These are phyloP conservation scores for Limnothrissa miodon DNA, from an alignment of 2,113 vertebrate genomes.

Conservation along the genomic window DNA sequence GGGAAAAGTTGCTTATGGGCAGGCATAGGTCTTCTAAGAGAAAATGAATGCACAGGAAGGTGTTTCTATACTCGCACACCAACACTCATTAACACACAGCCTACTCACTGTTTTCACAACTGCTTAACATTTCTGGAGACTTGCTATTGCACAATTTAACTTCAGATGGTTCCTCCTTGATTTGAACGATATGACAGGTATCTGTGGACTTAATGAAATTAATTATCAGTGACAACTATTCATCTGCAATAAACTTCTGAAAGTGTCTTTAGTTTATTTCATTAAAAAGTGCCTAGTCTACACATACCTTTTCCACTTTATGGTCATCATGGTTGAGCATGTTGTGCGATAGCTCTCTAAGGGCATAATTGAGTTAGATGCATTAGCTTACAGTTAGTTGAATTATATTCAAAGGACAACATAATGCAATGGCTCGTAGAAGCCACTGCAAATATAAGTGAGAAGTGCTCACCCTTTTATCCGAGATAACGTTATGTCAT, in stretches of 20 bases:
- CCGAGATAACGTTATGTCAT: not conserved
- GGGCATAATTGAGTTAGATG: not conserved
- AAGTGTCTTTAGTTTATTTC: not conserved
- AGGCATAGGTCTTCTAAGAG: not conserved
- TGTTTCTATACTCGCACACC: not conserved
- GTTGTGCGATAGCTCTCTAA: not conserved
- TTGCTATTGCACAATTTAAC: slow-evolving; percentile 34
- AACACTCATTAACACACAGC: not conserved
- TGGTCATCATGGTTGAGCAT: not conserved
- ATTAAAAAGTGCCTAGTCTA: not conserved
- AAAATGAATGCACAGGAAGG: not conserved
- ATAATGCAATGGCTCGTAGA: no score
- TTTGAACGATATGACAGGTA: slow-evolving; percentile 43
- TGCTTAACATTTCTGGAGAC: slow-evolving; percentile 18
- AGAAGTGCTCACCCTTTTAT: slow-evolving; percentile 30
- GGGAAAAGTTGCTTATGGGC: not conserved
- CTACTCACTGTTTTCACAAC: slow-evolving; percentile 54
- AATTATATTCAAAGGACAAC: no score
- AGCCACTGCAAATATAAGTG: not conserved
- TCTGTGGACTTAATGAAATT: slow-evolving; percentile 25
- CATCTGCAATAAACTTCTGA: not conserved
- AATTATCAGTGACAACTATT: not conserved
- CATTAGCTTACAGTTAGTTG: no score
- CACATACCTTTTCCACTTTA: not conserved
- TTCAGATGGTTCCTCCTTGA: slow-evolving; percentile 65